phyloP scores from a whole-genome alignment of 2,113 vertebrate genomes.

The Speoplatyrhinus poulsoni region DNA sequence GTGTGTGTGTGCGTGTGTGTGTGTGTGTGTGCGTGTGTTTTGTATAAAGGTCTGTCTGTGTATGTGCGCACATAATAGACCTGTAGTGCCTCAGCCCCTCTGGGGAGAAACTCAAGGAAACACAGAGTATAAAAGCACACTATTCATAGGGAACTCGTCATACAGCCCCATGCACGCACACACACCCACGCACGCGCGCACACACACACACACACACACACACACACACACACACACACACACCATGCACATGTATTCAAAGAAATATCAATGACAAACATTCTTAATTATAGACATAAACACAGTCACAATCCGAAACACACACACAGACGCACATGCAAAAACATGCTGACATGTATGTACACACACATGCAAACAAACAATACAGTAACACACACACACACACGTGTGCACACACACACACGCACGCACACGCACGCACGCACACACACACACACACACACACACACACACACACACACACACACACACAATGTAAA shows the following conservation, averaged over 20 bases:
- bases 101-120: too few species aligned
- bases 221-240: slow-evolving; percentile 13
- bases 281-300: not conserved
- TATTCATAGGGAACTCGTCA: too few species aligned
- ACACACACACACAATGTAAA: not conserved
- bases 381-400: not conserved
- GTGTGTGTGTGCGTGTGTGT: slow-evolving; percentile 17
- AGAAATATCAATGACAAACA: slow-evolving; percentile 1
- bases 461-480: slow-evolving; percentile 6
- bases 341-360: not conserved
- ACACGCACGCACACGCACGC: slow-evolving; percentile 2
- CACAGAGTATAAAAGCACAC: too few species aligned
- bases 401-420: not conserved
- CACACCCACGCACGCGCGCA: not conserved
- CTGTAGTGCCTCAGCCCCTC: slow-evolving; percentile 5
- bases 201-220: not conserved
- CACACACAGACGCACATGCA: not conserved
- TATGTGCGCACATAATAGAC: slow-evolving; percentile 25
- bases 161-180: not conserved
- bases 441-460: slow-evolving; percentile 19
- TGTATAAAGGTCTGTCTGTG: slow-evolving; percentile 17
- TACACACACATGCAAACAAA: not conserved
- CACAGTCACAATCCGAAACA: not conserved
- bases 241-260: slow-evolving; percentile 1
- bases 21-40: slow-evolving; percentile 11